Evolutionary conservation across 2,113 vertebrate genomes (phyloP), one percentile per base, ranked within the genome.

Genomic region (Antigone vipio): DNA sequence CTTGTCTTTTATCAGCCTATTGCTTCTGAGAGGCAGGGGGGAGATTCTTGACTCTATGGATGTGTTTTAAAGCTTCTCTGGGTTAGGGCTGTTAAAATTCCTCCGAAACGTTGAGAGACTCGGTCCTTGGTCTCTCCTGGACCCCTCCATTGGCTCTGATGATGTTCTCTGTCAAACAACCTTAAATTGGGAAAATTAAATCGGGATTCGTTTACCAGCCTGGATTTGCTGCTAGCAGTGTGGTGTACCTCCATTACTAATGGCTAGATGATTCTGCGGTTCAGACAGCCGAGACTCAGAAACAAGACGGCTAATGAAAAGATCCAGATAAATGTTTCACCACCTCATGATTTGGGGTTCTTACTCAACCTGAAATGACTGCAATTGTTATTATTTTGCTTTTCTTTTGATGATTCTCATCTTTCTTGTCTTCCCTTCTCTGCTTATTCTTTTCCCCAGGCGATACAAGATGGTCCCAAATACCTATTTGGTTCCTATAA

Each of bases 401-500:
- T 92, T 91, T 69, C 59, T 86, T 58, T 80, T 91, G 73, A 92
- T 60, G 76, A 69, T 68, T 89, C 32, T 82, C 78, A 77, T 80
- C 42, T 59, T 95, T 89, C 84, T 96, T 74, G 68, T 68, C 73
- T 85, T 91, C 34, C 15, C n/a, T 72, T 77, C 66, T 60, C 47
- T 66, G 47, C 50, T 80, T 62, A 59, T 62, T 77, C 69, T 74
- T 80, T 50, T 80, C 81, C 63, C 81, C 40, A 68, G 86, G 89
- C 86, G 89, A 80, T 29, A 85, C 1, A 4, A 92, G 69, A 77
- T 15, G 69, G 77, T 29, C 78, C 81, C 71, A 93, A 79, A 77
- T 38, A 92, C 63, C 92, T 95, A 42, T 80, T 89, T 88, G 58
- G 40, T 77, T 95, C 20, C 84, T 76, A 52, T 83, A 95, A 95